Percentiles rank a stretch among this genome's conserved stretches.
These are phyloP conservation scores for Telenomus remus DNA, from an alignment of 1,140 invertebrate species.

Conservation along the genomic window DNA sequence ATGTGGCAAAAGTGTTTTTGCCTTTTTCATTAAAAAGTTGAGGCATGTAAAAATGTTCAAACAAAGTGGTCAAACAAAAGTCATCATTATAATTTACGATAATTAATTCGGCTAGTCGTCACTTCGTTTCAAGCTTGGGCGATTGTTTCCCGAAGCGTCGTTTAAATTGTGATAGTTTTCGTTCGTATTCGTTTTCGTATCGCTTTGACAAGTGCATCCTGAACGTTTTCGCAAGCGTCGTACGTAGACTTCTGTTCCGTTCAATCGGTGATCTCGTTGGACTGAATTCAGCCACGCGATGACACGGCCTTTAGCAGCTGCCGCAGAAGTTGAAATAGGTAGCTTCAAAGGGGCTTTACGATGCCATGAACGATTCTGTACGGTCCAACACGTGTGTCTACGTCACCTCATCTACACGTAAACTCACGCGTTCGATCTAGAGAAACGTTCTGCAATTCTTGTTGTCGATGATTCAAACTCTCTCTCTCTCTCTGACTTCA, in stretches of 20 bases:
- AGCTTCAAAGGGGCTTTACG: constrained; percentile 25
- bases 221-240: constrained; percentile 8
- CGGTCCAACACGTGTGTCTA: constrained; percentile 76
- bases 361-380: constrained; percentile 66
- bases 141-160: too few species aligned
- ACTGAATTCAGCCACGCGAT: constrained; percentile 23
- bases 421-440: constrained; percentile 76
- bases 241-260: constrained; percentile 4
- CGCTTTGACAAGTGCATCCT: constrained; percentile 6
- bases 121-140: background rate
- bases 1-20: too few species aligned
- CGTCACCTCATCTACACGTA: constrained; percentile 73
- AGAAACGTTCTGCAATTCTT: constrained; percentile 53
- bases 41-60: too few species aligned
- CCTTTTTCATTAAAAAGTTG: too few species aligned
- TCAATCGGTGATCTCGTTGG: constrained; percentile 23
- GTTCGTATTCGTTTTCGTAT: background rate
- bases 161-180: too few species aligned
- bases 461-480: constrained; percentile 7
- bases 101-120: too few species aligned
- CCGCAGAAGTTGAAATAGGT: constrained; percentile 27
- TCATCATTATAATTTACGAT: too few species aligned
- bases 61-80: too few species aligned
- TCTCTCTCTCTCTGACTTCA: constrained; percentile 7
- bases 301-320: constrained; percentile 23